phyloP scores from a whole-genome alignment of 2,797 vertebrate genomes.

The Stomatorhinus walkeri region DNA sequence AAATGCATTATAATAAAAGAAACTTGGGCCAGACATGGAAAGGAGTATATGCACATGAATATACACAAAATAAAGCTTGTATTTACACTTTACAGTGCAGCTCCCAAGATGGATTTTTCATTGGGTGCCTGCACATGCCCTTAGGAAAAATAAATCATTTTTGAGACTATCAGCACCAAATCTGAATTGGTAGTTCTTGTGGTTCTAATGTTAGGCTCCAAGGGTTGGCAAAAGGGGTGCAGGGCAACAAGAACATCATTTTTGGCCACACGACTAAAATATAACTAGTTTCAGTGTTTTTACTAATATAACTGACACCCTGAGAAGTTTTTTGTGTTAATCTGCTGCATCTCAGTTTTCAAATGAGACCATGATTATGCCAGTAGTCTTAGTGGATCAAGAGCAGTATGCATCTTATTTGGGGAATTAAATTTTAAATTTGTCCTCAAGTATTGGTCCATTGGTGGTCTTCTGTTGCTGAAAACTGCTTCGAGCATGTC shows the following conservation, averaged over 20 bases:
- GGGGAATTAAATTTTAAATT: background rate
- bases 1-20: background rate
- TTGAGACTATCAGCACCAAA: background rate
- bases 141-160: background rate
- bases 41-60: background rate
- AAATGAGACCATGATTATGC: background rate
- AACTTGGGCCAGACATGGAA: background rate
- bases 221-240: background rate
- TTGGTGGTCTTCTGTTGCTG: background rate
- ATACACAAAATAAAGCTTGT: background rate
- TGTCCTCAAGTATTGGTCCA: background rate
- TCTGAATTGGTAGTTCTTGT: background rate
- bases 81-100: background rate
- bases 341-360: background rate
- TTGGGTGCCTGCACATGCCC: background rate
- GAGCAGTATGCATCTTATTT: background rate
- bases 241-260: background rate
- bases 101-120: background rate
- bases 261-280: background rate
- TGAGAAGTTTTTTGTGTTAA: background rate
- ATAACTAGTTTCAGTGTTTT: background rate
- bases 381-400: background rate
- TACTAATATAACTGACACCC: background rate
- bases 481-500: background rate
- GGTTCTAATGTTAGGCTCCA: background rate